A percentile compares a stretch with the other conserved stretches of the same genome.
phyloP scores from a whole-genome alignment of 92 coral and sea anemone genomes.

The Galaxea fascicularis region DNA sequence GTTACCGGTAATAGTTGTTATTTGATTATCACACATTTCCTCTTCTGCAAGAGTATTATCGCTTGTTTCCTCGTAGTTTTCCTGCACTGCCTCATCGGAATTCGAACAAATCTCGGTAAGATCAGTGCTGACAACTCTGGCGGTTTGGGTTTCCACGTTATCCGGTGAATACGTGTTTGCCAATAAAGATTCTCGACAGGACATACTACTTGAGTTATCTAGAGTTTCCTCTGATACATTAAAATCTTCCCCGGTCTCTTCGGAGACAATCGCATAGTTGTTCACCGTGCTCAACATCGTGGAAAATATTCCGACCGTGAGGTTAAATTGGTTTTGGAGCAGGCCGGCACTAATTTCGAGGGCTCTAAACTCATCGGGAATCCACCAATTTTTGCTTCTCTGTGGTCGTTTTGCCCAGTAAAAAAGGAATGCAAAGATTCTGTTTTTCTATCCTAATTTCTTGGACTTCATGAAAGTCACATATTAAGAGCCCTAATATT shows the following conservation, averaged over 20 bases:
- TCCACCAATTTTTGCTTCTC: not conserved
- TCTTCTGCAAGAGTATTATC: slow-evolving; percentile 12
- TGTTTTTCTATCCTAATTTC: not conserved
- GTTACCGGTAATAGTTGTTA: not conserved
- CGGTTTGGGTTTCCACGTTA: slow-evolving; percentile 10
- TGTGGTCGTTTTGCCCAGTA: not conserved
- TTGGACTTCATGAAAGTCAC: not conserved
- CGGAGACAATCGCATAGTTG: slow-evolving; percentile 25
- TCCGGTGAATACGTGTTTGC: slow-evolving; percentile 6
- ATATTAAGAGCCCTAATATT: not conserved
- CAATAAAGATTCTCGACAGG: slow-evolving; percentile 9
- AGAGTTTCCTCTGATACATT: slow-evolving; percentile 32
- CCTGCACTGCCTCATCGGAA: slow-evolving; percentile 5
- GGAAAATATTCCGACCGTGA: slow-evolving; percentile 37
- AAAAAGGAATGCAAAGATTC: not conserved
- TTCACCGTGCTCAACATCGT: slow-evolving; percentile 41
- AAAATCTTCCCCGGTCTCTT: slow-evolving; percentile 9
- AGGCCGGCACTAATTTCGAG: slow-evolving; percentile 8
- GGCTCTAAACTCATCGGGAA: not conserved
- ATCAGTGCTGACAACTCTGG: not conserved
- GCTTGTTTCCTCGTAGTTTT: slow-evolving; percentile 16
- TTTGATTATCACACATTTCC: not conserved
- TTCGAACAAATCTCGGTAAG: slow-evolving; percentile 11
- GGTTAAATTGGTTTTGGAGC: not conserved
- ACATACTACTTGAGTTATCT: not conserved